These are phyloP conservation scores for Ochotona princeps DNA, from an alignment of 2,113 vertebrate genomes.

Conservation along the genomic window DNA sequence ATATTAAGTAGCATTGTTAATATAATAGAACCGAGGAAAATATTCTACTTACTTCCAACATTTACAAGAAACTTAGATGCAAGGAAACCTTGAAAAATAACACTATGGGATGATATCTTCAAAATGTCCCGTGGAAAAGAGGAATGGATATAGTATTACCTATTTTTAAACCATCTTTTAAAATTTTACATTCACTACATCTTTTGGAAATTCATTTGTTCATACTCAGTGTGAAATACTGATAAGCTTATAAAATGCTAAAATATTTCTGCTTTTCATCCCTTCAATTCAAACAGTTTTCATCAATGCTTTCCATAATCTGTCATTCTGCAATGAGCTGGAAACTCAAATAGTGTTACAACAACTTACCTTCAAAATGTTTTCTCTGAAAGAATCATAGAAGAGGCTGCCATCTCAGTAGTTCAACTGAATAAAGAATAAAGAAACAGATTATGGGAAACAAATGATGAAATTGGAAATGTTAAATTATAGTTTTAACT, in stretches of 20 bases:
- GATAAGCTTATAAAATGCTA: conserved; percentile 48
- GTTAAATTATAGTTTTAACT: conserved; percentile 12
- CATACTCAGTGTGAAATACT: conserved; percentile 25
- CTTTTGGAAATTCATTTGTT: conserved; percentile 17
- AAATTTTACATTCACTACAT: conserved; percentile 16
- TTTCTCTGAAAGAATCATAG: conserved; percentile 22
- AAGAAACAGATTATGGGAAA: neutral
- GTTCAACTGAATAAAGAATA: conserved; percentile 41
- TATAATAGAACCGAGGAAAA: neutral
- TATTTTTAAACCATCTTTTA: neutral
- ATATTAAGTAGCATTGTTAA: conserved; percentile 17
- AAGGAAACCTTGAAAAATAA: conserved; percentile 16
- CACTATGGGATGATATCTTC: neutral
- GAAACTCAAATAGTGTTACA: conserved; percentile 41
- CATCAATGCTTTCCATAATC: conserved; percentile 44
- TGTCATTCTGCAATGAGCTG: neutral
- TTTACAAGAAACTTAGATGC: conserved; percentile 45
- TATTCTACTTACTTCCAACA: conserved; percentile 32
- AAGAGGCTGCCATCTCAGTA: conserved; percentile 48
- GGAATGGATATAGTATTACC: neutral
- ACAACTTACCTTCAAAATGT: conserved; percentile 61
- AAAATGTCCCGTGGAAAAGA: neutral
- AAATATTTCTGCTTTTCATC: conserved; percentile 39
- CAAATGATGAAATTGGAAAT: conserved; percentile 55
- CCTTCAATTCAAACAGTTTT: conserved; percentile 43